Evolutionary conservation across 2,888 invertebrate species (phyloP).

Genomic region (Leptinotarsa tumamoca): DNA sequence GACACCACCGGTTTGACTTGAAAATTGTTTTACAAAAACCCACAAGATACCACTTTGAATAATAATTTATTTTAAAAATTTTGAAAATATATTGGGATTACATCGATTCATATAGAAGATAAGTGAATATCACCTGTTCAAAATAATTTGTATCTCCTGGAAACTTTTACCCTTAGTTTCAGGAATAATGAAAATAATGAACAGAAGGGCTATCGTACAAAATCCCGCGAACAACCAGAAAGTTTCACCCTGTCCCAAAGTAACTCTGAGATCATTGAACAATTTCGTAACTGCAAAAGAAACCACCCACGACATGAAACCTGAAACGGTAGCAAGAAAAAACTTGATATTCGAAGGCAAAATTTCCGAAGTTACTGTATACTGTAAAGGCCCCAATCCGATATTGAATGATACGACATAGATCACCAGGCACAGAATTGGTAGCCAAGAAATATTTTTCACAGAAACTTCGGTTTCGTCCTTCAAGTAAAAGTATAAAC

Average conservation of each 20-base stretch:
- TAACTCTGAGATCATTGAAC: slow-evolving; percentile 71
- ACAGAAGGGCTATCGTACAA: slow-evolving; percentile 47
- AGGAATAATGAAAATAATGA: slow-evolving; percentile 51
- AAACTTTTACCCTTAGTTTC: slow-evolving; percentile 89
- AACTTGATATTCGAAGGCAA: slow-evolving; percentile 74
- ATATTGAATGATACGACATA: slow-evolving; percentile 78
- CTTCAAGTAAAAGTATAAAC: slow-evolving; percentile 75
- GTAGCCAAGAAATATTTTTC: slow-evolving; percentile 51
- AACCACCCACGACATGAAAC: slow-evolving; percentile 80
- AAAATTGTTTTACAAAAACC: too few species aligned
- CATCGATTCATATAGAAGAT: neutral
- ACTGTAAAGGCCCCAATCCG: slow-evolving; percentile 76
- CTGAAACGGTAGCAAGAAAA: slow-evolving; percentile 74
- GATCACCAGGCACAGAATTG: slow-evolving; percentile 68
- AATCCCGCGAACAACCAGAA: slow-evolving; percentile 78
- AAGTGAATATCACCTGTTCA: slow-evolving; percentile 40
- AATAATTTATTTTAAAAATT: neutral
- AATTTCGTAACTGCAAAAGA: slow-evolving; percentile 83
- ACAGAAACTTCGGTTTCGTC: slow-evolving; percentile 53
- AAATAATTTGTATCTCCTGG: slow-evolving; percentile 78
- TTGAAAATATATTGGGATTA: neutral
- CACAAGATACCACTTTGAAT: too few species aligned
- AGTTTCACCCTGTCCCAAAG: slow-evolving; percentile 74
- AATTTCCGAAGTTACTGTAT: slow-evolving; percentile 79
- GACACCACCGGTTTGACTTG: too few species aligned